Evolutionary conservation across 2,113 vertebrate species (phyloP).

Genomic region (Hydrolagus affinis): DNA sequence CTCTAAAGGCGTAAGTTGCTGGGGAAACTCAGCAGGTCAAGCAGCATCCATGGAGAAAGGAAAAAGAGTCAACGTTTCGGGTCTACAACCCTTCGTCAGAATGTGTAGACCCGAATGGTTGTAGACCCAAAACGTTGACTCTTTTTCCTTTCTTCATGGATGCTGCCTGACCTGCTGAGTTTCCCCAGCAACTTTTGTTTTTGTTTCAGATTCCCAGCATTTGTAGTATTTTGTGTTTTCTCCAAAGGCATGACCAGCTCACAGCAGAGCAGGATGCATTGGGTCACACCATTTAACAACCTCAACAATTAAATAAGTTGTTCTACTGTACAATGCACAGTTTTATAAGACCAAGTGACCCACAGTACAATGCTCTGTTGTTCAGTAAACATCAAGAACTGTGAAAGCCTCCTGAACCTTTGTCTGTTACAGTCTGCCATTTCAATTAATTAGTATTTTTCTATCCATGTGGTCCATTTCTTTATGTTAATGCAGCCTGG

Average conservation of each 20-base stretch:
- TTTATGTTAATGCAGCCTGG: neutral
- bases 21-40: too few relatives aligned
- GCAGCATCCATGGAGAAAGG: too few relatives aligned
- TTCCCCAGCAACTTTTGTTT: too few relatives aligned
- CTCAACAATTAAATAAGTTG: neutral
- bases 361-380: neutral
- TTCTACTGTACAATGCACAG: neutral
- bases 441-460: neutral
- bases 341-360: neutral
- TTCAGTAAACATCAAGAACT: constrained; percentile 11
- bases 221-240: too few relatives aligned
- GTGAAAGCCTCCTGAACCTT: neutral
- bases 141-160: too few relatives aligned
- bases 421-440: neutral
- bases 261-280: neutral
- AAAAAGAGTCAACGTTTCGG: too few relatives aligned
- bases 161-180: too few relatives aligned
- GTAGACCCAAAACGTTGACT: too few relatives aligned
- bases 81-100: too few relatives aligned
- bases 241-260: neutral
- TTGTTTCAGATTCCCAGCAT: too few relatives aligned
- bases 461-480: neutral
- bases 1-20: too few relatives aligned
- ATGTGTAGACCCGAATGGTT: too few relatives aligned
- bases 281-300: neutral